These are phyloP conservation scores for Kryptolebias ocellatus DNA, from an alignment of 2,797 vertebrate genomes.

Conservation along the genomic window DNA sequence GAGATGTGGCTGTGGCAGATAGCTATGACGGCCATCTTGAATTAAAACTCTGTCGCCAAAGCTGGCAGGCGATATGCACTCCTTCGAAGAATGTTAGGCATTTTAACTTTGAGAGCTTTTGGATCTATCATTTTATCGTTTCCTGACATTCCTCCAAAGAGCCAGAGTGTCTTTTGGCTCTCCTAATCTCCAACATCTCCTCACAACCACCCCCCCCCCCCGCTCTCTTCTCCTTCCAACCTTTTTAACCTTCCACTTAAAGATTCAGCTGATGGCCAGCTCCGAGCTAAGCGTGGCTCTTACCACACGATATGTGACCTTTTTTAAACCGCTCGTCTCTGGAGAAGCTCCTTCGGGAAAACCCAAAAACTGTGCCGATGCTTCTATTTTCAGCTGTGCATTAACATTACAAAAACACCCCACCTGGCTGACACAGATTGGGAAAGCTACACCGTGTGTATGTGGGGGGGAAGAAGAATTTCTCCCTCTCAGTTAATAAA, in stretches of 20 bases:
- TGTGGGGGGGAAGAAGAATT: conserved; percentile 11
- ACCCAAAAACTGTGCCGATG: conserved; percentile 23
- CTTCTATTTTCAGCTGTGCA: conserved; percentile 26
- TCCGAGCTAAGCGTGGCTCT: conserved; percentile 32
- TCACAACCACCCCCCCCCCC: background rate
- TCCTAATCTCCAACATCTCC: conserved; percentile 8
- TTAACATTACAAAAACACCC: conserved; percentile 27
- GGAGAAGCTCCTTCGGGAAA: conserved; percentile 26
- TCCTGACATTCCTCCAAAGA: background rate
- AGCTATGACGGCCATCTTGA: no score
- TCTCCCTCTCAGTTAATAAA: conserved; percentile 36
- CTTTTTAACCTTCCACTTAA: conserved; percentile 15
- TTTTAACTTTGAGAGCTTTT: no score
- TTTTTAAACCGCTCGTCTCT: conserved; percentile 52
- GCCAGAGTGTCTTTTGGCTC: background rate
- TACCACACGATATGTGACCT: conserved; percentile 53
- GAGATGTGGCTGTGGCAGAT: no score
- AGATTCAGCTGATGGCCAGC: conserved; percentile 47
- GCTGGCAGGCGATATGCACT: no score
- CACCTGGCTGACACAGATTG: conserved; percentile 28
- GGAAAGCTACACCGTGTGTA: conserved; percentile 7
- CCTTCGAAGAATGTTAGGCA: no score
- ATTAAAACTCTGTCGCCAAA: background rate
- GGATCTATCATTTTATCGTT: no score
- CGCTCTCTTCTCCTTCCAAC: background rate